Conservation (phyloP, 1,140 invertebrate genomes). For the Lordiphosa collinella region DNA sequence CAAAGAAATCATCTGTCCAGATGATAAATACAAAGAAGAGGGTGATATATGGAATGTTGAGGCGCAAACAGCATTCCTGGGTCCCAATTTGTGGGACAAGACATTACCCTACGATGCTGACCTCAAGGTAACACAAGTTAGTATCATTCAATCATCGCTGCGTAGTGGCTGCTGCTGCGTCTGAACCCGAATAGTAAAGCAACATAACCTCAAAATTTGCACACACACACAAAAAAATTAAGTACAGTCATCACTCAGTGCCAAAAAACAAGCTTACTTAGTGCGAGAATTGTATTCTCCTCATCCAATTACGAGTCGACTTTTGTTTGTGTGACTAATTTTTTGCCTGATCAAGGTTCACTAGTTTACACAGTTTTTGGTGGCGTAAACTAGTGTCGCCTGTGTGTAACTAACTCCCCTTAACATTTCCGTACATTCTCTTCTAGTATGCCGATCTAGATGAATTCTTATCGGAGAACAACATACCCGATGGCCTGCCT, state of each 20-base stretch:
- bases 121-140: conserved; percentile 93
- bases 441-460: conserved; percentile 94
- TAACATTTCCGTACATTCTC: conserved; percentile 64
- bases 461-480: conserved; percentile 96
- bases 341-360: conserved; percentile 1
- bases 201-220: conserved; percentile 19
- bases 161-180: conserved; percentile 75
- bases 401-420: not conserved
- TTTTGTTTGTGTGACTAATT: conserved; percentile 38
- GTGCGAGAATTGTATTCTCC: conserved; percentile 71
- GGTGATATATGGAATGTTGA: conserved; percentile 92
- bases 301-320: conserved; percentile 33
- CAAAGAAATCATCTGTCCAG: conserved; percentile 82
- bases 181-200: conserved; percentile 15
- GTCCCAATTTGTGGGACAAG: conserved; percentile 96
- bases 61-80: conserved; percentile 94
- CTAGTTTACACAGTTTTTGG: conserved; percentile 12
- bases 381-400: not conserved
- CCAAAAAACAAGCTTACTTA: conserved; percentile 46
- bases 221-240: conserved; percentile 8
- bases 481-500: conserved; percentile 88
- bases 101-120: conserved; percentile 93
- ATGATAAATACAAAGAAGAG: conserved; percentile 91
- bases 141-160: conserved; percentile 81
- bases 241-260: conserved; percentile 41